Base-by-base conservation (phyloP, 92 coral and sea anemone species). In the Parazoanthus swiftii region DNA sequence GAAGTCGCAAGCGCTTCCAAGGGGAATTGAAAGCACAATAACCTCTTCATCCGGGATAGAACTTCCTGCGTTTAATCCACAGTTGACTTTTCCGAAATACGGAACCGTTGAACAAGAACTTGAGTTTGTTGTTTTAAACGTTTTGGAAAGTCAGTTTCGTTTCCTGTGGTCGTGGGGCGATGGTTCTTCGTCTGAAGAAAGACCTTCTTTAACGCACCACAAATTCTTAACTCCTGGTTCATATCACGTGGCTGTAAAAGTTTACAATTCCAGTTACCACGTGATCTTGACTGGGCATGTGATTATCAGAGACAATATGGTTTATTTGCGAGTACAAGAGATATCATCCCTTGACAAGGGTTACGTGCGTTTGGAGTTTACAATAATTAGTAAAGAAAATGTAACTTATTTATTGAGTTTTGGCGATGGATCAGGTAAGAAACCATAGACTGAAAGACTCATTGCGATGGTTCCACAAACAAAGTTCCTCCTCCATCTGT, bases 341-440 rank as follows among this genome's bases (percentile, higher is more conserved):
- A 16, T 90, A 35, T 94, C 89, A 38, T 76, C 89, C 15, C 73
- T 76, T 33, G 76, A 70, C 37, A 59, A 85, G 35, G 85, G 83
- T 59, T 51, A 77, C 6, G 73, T 94, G 10, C 76, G 18, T 8
- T 42, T 93, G 39, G 74, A 88, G 70, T 95, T 97, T 90, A 91
- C 90, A 66, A 87, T 97, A 36, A 39, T 74, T 50, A 89, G 85
- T 74, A 97, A 98, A 23, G 77, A 85, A 33, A 90, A 95, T 37
- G 94, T 91, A 6, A 88, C 94, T 13, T 95, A 91, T 85, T 88
- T 59, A 33, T 91, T 95, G 23, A 89, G 88, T 56, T 95, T 92
- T 86, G 99, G 98, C 0, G 97, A 93, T 42, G 88, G 81, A 51
- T 86, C 91, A 54, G 97, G 97, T 94, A 70, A 88, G 95, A 29